Conservation (phyloP, 2,113 vertebrate species). For the Gymnobelideus leadbeateri region DNA sequence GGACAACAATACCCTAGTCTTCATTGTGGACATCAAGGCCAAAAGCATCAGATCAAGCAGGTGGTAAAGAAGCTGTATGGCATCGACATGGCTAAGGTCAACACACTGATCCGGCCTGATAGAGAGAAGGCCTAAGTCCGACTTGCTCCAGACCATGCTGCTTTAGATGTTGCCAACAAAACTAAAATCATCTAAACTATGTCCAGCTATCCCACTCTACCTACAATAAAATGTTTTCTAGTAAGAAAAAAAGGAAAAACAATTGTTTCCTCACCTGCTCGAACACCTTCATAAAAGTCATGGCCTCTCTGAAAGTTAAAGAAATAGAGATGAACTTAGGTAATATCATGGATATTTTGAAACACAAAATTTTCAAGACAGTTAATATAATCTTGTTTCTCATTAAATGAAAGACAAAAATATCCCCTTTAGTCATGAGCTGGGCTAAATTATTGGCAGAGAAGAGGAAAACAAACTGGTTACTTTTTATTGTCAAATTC, state of each 20-base stretch:
- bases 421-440: background rate
- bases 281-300: constrained; percentile 95
- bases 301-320: constrained; percentile 88
- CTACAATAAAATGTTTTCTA: no score
- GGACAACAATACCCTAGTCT: no score
- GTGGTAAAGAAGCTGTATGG: no score
- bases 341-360: background rate
- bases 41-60: no score
- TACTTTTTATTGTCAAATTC: background rate
- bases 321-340: constrained; percentile 26
- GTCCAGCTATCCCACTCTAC: no score
- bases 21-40: no score
- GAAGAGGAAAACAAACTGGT: background rate
- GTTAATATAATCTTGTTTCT: background rate
- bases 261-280: constrained; percentile 89
- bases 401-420: background rate
- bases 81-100: no score
- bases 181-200: no score
- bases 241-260: background rate
- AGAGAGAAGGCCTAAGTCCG: no score
- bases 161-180: no score
- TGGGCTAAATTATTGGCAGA: background rate
- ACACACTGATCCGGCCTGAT: no score
- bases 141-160: no score
- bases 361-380: constrained; percentile 24